Conservation (phyloP, 2,888 invertebrate genomes). For the Apomyelois bistriatella region DNA sequence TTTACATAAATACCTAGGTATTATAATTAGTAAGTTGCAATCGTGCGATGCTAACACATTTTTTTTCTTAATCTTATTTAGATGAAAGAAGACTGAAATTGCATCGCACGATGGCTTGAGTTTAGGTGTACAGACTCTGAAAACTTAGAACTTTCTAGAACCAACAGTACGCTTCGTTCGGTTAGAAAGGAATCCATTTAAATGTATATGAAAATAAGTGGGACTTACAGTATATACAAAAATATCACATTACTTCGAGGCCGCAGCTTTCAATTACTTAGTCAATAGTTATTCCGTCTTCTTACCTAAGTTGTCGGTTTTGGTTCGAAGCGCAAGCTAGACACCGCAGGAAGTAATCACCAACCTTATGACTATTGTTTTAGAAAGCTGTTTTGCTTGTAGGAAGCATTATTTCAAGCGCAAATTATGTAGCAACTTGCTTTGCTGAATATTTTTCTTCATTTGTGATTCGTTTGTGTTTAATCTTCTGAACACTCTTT, state of each 20-base stretch:
- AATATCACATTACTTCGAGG: constrained; percentile 81
- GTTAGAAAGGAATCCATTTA: constrained; percentile 75
- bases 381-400: constrained; percentile 25
- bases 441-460: neutral
- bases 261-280: constrained; percentile 79
- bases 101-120: constrained; percentile 32
- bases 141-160: constrained; percentile 43
- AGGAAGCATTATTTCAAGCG: constrained; percentile 36
- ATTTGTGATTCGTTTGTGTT: constrained; percentile 2
- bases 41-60: constrained; percentile 24
- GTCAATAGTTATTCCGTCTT: constrained; percentile 69
- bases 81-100: constrained; percentile 19
- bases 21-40: constrained; percentile 38
- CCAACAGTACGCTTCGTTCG: constrained; percentile 66
- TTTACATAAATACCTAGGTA: constrained; percentile 70
- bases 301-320: constrained; percentile 65
- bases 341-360: constrained; percentile 52
- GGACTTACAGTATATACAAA: constrained; percentile 80
- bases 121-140: constrained; percentile 40
- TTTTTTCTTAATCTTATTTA: constrained; percentile 9
- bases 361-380: constrained; percentile 15
- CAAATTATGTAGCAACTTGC: constrained; percentile 31
- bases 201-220: constrained; percentile 79
- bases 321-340: constrained; percentile 69
- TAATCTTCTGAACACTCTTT: constrained; percentile 14